Conservation (phyloP, 2,797 vertebrate genomes). For the Mormyrops boulengeri region DNA sequence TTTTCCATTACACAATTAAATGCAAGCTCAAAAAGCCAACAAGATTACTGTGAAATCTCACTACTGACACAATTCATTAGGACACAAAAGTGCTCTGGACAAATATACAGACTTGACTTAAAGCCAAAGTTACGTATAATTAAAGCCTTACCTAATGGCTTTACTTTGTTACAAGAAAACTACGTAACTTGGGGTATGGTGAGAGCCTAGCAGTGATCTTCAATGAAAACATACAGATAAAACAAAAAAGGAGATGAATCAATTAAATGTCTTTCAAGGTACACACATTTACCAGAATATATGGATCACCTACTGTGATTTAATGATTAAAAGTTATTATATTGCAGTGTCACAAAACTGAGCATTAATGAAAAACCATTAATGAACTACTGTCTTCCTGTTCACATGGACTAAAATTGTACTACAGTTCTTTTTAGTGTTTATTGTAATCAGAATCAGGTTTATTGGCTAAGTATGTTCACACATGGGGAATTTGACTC, state of each 20-base stretch:
- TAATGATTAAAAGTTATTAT: neutral
- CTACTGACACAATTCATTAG: neutral
- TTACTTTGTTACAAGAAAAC: neutral
- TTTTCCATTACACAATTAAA: neutral
- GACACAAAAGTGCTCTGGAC: neutral
- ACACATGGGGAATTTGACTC: neutral
- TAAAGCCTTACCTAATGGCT: neutral
- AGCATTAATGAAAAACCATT: neutral
- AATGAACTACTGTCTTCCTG: neutral
- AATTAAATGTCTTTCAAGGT: neutral
- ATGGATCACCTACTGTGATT: neutral
- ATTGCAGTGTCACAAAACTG: neutral
- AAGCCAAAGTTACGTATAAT: neutral
- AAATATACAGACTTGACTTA: neutral
- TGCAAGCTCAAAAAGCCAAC: neutral
- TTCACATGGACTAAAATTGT: neutral
- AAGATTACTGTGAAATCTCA: neutral
- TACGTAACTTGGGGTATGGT: neutral
- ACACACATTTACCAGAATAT: neutral
- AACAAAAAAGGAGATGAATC: neutral
- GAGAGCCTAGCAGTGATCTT: neutral
- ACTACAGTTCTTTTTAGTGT: neutral
- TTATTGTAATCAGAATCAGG: neutral
- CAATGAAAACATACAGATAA: neutral
- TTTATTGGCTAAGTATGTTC: neutral